Conservation (phyloP, 2,888 invertebrate genomes). For the Biston stratarius region DNA sequence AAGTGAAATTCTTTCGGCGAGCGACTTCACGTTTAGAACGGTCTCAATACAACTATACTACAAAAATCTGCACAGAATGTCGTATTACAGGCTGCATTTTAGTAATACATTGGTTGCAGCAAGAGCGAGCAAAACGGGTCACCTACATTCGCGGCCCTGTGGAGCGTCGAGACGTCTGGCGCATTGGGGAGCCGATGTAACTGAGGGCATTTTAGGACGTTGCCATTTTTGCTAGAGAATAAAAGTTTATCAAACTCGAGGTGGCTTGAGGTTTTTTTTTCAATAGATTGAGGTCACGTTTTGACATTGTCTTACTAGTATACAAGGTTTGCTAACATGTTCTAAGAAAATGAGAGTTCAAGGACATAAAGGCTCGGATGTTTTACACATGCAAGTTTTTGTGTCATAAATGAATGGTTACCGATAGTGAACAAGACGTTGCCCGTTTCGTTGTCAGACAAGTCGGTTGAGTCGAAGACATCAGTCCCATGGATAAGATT, state of each 20-base stretch:
- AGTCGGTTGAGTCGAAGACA: no score
- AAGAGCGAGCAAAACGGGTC: slow-evolving; percentile 56
- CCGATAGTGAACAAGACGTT: no score
- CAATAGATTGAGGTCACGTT: not conserved
- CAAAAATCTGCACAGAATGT: slow-evolving; percentile 25
- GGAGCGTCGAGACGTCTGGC: slow-evolving; percentile 51
- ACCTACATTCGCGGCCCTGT: slow-evolving; percentile 55
- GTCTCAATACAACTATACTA: slow-evolving; percentile 1
- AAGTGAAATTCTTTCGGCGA: not conserved
- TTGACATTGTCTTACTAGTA: not conserved
- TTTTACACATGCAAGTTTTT: no score
- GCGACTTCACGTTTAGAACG: not conserved
- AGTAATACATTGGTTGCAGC: slow-evolving; percentile 62
- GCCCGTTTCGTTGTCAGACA: no score
- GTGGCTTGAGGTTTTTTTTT: not conserved
- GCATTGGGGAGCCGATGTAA: slow-evolving; percentile 30
- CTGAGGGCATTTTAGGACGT: slow-evolving; percentile 24
- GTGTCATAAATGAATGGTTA: no score
- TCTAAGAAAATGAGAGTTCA: no score
- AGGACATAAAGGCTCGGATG: no score
- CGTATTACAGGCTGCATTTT: slow-evolving; percentile 58
- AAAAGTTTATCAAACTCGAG: slow-evolving; percentile 10
- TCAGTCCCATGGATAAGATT: no score
- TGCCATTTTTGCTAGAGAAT: slow-evolving; percentile 20
- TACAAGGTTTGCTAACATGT: no score